Percentiles rank a stretch among this genome's conserved stretches.
Evolutionary conservation across 2,113 vertebrate genomes (phyloP).

Genomic region (Microcebus ravelobensis): DNA sequence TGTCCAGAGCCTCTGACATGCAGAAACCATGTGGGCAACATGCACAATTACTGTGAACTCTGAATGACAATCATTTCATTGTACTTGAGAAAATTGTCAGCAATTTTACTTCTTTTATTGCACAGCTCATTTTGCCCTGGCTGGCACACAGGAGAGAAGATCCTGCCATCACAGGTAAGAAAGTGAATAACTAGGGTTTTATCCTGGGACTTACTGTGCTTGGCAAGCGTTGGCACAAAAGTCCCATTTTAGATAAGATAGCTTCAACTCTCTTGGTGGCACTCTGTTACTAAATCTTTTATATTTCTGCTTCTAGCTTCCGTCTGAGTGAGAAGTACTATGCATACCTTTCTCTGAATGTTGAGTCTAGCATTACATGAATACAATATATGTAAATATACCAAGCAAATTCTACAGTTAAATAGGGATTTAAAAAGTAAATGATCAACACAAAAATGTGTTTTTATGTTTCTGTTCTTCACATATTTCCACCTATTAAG

Average conservation of each 20-base stretch:
- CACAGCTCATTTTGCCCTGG: not conserved
- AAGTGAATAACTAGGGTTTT: not conserved
- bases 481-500: not conserved
- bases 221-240: not conserved
- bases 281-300: not conserved
- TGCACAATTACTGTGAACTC: rapidly evolving
- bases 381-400: not conserved
- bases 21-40: not conserved
- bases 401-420: not conserved
- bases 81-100: not conserved
- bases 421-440: not conserved
- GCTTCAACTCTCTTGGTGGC: not conserved
- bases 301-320: not conserved
- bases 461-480: not conserved
- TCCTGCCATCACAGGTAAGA: not conserved
- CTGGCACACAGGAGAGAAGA: not conserved
- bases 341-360: not conserved
- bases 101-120: not conserved
- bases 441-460: not conserved
- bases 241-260: not conserved
- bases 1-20: not conserved
- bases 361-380: not conserved
- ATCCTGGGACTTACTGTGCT: not conserved
- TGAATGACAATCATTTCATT: not conserved
- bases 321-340: not conserved